A percentile compares a stretch with the other conserved stretches of the same genome.
Evolutionary conservation across 2,797 vertebrate genomes (phyloP).

Genomic region (Gobionotothen gibberifrons): DNA sequence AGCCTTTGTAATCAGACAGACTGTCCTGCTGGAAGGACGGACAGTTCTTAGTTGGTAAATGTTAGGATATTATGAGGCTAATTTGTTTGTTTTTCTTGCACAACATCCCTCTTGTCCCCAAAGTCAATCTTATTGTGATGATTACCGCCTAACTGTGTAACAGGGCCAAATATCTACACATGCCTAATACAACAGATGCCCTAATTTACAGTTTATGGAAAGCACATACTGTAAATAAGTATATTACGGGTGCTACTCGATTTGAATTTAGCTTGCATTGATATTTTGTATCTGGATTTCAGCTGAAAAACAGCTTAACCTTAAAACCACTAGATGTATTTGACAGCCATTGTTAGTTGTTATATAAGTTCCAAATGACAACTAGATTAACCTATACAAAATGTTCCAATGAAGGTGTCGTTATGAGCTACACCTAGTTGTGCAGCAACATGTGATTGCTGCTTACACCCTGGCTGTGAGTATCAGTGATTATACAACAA

Average conservation of each 20-base stretch:
- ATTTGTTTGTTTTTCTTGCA: constrained; percentile 19
- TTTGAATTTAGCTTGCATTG: neutral
- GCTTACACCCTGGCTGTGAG: neutral
- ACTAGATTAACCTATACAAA: too few relatives aligned
- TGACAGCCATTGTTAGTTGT: neutral
- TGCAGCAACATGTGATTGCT: too few relatives aligned
- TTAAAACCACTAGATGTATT: too few relatives aligned
- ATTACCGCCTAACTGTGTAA: constrained; percentile 23
- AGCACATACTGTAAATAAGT: neutral
- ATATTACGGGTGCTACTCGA: neutral
- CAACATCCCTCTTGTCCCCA: constrained; percentile 41
- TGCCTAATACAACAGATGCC: neutral
- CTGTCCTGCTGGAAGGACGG: constrained; percentile 58
- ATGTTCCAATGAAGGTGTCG: too few relatives aligned
- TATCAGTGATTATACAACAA: neutral
- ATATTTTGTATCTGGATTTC: neutral
- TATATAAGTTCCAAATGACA: neutral
- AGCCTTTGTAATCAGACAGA: constrained; percentile 69
- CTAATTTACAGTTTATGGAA: constrained; percentile 2
- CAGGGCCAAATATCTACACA: neutral
- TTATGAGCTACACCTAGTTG: neutral
- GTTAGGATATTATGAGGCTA: constrained; percentile 29
- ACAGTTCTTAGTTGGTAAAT: constrained; percentile 39
- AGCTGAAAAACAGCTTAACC: neutral
- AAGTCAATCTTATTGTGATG: constrained; percentile 46